Conservation (phyloP, 2,797 vertebrate genomes). For the Gobio occitaniae region DNA sequence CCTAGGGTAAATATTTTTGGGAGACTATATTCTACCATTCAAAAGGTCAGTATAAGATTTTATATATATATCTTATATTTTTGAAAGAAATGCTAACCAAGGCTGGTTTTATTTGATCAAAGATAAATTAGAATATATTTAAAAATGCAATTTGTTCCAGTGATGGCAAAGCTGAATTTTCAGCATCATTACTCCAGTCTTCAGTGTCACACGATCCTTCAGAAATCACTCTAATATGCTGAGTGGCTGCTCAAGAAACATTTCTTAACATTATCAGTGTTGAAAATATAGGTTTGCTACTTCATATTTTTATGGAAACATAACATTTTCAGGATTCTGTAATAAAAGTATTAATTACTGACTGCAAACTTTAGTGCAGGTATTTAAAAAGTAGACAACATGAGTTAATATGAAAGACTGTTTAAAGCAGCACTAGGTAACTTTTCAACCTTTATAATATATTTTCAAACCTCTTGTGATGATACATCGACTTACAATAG, state of each 20-base stretch:
- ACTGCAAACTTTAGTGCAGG: not conserved
- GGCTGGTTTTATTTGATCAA: not conserved
- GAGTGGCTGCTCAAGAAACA: not conserved
- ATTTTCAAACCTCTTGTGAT: no score
- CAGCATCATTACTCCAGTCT: not conserved
- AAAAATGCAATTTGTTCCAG: not conserved
- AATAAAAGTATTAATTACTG: not conserved
- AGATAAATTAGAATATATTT: not conserved
- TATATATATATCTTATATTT: not conserved
- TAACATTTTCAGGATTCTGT: not conserved
- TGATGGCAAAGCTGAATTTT: not conserved
- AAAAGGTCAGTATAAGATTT: not conserved
- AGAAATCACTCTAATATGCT: not conserved
- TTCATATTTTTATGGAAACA: not conserved
- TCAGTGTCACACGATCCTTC: not conserved
- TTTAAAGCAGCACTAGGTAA: not conserved
- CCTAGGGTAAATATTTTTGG: not conserved
- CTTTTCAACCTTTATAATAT: no score
- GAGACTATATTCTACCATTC: not conserved
- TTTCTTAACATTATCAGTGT: not conserved
- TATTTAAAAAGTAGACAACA: not conserved
- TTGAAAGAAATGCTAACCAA: not conserved
- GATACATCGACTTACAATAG: no score
- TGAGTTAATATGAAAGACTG: not conserved
- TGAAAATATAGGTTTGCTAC: not conserved